Evolutionary conservation across 2,888 invertebrate species (phyloP), one percentile per base, ranked within the genome.

Genomic region (Nephrocerus scutellatus): DNA sequence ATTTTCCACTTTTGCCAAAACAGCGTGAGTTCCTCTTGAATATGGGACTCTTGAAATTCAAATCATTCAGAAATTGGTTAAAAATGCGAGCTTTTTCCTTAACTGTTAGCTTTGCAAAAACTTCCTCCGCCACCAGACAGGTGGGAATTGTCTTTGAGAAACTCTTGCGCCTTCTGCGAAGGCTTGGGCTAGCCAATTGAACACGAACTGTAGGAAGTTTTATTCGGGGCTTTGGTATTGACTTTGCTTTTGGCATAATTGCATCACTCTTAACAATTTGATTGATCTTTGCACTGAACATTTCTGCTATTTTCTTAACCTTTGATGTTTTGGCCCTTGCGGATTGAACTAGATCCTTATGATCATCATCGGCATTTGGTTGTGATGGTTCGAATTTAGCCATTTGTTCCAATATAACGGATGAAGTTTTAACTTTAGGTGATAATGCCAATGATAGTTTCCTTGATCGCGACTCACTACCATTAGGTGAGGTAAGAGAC

Each of bases 31-130:
- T n/a, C n/a, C n/a, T n/a, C n/a, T n/a, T n/a, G 26, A 63, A 61
- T n/a, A 55, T 53, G 4, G 63, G 60, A 46, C 61, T 56, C 23
- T 48, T 52, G 13, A 50, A 50, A 0, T 59, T 47, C 52, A 61
- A 57, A 14, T 63, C 63, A 4, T 51, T 53, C 20, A 60, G 51
- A 24, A 64, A 62, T 24, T 60, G 56, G 13, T 59, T 62, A 24
- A 59, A 65, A 4, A 65, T 46, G 28, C 61, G 19, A 1, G 55
- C 61, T 28, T 64, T 65, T 33, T 65, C 65, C 42, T 57, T 64
- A 4, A 65, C 66, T 3, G 62, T 60, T 9, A 65, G 44, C 30
- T 61, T 55, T 1, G 47, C 53, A 33, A 63, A 63, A 0, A 59
- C 59, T 30, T 57, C 62, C 34, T 65, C 65, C 10, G 63, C 56